phyloP scores from a whole-genome alignment of 2,888 invertebrate species.

The Drosophila paracracens region DNA sequence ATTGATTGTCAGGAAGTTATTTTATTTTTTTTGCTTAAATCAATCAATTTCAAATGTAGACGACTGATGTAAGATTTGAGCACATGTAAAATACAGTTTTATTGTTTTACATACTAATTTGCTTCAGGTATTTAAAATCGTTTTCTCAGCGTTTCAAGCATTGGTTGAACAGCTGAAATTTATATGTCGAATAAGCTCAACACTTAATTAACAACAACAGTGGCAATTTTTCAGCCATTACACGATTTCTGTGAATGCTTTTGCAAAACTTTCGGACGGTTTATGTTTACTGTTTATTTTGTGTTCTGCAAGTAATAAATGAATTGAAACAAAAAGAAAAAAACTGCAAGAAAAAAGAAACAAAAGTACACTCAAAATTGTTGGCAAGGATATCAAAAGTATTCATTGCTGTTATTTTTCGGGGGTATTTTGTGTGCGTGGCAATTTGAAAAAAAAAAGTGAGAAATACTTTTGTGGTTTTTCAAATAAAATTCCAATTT shows the following conservation, averaged over 20 bases:
- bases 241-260: conserved; percentile 44
- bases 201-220: conserved; percentile 40
- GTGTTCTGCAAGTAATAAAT: conserved; percentile 32
- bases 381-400: conserved; percentile 43
- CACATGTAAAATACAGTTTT: not conserved
- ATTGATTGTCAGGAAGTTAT: not conserved
- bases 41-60: not conserved
- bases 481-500: conserved; percentile 67
- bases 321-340: conserved; percentile 28
- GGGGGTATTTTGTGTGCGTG: conserved; percentile 17
- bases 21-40: not conserved
- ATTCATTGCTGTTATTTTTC: conserved; percentile 28
- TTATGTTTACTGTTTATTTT: not conserved
- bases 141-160: not conserved
- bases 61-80: not conserved
- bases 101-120: not conserved
- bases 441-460: conserved; percentile 15
- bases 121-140: not conserved
- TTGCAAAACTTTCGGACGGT: conserved; percentile 43
- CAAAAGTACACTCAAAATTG: conserved; percentile 17
- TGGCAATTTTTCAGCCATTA: conserved; percentile 40
- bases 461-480: conserved; percentile 60
- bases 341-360: not conserved
- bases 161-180: conserved; percentile 13
- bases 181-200: conserved; percentile 22